Base-by-base conservation (phyloP, 35 echinoderm and acorn worm species). In the Ptychodera flava region DNA sequence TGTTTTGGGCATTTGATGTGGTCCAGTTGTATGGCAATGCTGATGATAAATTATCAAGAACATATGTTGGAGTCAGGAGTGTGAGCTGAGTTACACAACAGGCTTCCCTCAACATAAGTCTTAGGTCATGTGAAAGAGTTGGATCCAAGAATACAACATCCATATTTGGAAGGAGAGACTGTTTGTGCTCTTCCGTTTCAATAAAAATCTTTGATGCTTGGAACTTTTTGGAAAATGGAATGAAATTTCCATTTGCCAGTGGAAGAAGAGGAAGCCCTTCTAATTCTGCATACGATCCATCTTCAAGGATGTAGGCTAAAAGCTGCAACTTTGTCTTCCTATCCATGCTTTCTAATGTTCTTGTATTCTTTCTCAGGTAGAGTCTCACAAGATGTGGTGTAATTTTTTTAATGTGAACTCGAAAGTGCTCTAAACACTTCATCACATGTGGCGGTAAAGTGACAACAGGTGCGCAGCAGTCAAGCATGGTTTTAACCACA, bases 171-270 rank as follows among this genome's bases (percentile, higher is more conserved):
- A 64, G 45, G 22, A 64, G 45, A 64, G 6, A 12, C 22, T 64
- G 45, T 12, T 6, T 6, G 22, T 64, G 6, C 6, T 64, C 45
- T 6, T 64, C 45, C 22, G 45, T 64, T 64, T 6, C 45, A 64
- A 64, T 64, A 64, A 64, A 64, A 12, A 64, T 64, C 45, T 64
- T 22, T 64, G 6, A 12, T 22, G 6, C 45, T 12, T 64, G 22
- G n/a, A n/a, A n/a, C n/a, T n/a, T n/a, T 64, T 64, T 64, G 2
- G 36, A 28, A 38, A 92, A 92, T 15, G 31, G 14, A 1, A 76
- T 85, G 77, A 94, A 94, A 1, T 29, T 53, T 0, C 86, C 85
- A 85, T 94, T 78, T 12, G 33, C 84, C 31, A 94, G 33, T 22
- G 92, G 92, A 16, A 94, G 38, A 6, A 94, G 83, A 28, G 75